phyloP scores from a whole-genome alignment of 2,113 vertebrate species.

The Polyodon spathula region DNA sequence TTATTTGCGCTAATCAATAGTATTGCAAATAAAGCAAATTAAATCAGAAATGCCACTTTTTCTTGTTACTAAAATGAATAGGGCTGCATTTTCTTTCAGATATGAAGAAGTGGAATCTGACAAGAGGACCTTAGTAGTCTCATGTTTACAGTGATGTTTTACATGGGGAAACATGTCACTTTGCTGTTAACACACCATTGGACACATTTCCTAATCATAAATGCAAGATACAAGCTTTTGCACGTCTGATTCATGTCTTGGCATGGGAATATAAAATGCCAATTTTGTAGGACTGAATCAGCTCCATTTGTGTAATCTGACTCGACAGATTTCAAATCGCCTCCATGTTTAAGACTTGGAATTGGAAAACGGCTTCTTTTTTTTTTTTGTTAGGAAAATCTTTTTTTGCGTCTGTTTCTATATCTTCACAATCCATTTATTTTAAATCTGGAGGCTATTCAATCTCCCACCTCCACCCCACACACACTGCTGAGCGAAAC shows the following conservation, averaged over 20 bases:
- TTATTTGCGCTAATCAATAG: too few species aligned
- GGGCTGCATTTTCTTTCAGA: neutral
- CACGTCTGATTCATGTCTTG: neutral
- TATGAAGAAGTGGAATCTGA: neutral
- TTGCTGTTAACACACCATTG: neutral
- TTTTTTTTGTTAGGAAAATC: conserved; percentile 19
- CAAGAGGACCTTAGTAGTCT: neutral
- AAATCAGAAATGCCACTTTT: too few species aligned
- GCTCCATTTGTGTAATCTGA: neutral
- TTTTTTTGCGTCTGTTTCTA: neutral
- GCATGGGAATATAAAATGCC: neutral
- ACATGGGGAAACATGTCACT: neutral
- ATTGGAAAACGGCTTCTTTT: neutral
- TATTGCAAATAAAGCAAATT: too few species aligned
- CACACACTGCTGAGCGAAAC: neutral
- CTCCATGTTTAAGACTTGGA: neutral
- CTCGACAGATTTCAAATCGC: neutral
- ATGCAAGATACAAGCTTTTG: neutral
- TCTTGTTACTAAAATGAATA: neutral
- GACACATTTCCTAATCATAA: neutral
- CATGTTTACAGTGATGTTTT: neutral
- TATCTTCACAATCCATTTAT: neutral
- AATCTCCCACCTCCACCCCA: neutral
- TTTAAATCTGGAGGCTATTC: neutral
- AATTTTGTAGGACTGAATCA: neutral